phyloP scores from a whole-genome alignment of 2,888 invertebrate species.

The Eristalis intricaria region DNA sequence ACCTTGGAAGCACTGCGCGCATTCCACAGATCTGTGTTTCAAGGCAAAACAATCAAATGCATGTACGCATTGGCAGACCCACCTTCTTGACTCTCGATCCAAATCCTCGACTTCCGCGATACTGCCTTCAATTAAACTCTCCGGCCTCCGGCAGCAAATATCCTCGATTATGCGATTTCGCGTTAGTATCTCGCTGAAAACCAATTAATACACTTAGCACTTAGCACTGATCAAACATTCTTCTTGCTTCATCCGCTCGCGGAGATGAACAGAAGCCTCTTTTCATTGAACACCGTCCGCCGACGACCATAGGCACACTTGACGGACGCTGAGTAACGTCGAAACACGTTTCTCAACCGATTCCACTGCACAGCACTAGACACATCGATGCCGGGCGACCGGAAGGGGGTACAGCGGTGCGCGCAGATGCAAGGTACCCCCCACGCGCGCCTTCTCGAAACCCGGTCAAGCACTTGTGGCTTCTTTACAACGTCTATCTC shows the following conservation, averaged over 20 bases:
- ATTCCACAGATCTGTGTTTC: background rate
- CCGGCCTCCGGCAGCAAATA: slow-evolving; percentile 1
- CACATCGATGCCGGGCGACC: background rate
- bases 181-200: slow-evolving; percentile 12
- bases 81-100: slow-evolving; percentile 32
- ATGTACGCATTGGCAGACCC: background rate
- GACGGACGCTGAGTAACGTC: background rate
- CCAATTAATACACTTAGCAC: slow-evolving; percentile 35
- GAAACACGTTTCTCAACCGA: slow-evolving; percentile 50
- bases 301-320: background rate
- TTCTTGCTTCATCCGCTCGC: background rate
- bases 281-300: background rate
- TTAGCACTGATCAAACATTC: slow-evolving; percentile 9
- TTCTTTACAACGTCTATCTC: background rate
- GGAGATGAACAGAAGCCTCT: background rate
- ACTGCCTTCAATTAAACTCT: background rate
- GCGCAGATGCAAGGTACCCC: slow-evolving; percentile 5
- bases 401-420: background rate
- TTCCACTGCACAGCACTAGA: slow-evolving; percentile 17
- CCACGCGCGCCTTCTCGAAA: slow-evolving; percentile 1
- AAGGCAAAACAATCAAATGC: background rate
- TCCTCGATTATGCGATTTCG: slow-evolving; percentile 1
- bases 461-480: slow-evolving; percentile 52
- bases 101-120: slow-evolving; percentile 16
- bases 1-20: background rate